Conservation (phyloP, 2,797 vertebrate species). For the Crocidura indochinensis region DNA sequence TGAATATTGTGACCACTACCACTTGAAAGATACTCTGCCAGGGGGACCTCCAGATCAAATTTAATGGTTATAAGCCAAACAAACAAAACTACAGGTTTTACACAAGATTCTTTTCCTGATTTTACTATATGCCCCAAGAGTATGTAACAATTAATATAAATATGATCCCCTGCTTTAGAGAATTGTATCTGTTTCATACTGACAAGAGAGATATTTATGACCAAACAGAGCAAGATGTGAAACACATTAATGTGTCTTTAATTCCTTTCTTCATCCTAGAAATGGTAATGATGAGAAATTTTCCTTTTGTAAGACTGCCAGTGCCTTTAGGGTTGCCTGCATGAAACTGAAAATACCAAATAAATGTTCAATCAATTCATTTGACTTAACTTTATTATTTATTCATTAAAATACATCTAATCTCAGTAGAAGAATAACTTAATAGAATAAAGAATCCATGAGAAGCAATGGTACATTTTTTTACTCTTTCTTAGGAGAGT, state of each 20-base stretch:
- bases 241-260: constrained; percentile 69
- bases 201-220: constrained; percentile 68
- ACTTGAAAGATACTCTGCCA: not conserved
- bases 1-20: not conserved
- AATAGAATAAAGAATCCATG: constrained; percentile 51
- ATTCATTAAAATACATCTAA: constrained; percentile 19
- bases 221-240: constrained; percentile 48
- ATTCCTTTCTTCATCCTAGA: constrained; percentile 65
- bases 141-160: constrained; percentile 58
- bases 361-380: constrained; percentile 53
- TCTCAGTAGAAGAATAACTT: constrained; percentile 36
- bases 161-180: constrained; percentile 2
- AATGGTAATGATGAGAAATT: constrained; percentile 51
- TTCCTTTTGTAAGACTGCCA: constrained; percentile 58
- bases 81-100: constrained; percentile 15
- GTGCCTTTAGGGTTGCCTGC: constrained; percentile 45
- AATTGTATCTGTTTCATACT: constrained; percentile 63
- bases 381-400: constrained; percentile 61
- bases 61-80: constrained; percentile 59
- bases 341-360: constrained; percentile 56
- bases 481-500: constrained; percentile 16
- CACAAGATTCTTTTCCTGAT: not conserved
- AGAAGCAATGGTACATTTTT: not conserved
- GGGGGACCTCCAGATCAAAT: not conserved
- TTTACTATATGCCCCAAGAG: not conserved